Evolutionary conservation across 2,888 invertebrate genomes (phyloP).

Genomic region (Catocala fraxini): DNA sequence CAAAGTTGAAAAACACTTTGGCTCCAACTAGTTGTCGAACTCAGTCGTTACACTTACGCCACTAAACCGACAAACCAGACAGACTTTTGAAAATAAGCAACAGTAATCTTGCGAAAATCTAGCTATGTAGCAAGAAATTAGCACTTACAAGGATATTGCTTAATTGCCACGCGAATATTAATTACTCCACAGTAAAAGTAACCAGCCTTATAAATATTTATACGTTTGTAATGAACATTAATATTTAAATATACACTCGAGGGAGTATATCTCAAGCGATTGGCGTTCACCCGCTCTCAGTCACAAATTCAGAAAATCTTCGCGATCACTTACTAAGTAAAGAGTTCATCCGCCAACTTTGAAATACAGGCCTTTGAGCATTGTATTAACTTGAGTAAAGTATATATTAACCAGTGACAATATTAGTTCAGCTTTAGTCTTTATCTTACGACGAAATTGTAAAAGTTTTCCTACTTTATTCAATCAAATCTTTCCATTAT

Average conservation of each 20-base stretch:
- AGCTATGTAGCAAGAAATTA: no score
- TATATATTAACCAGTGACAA: conserved; percentile 25
- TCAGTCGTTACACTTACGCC: no score
- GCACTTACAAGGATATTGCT: background rate
- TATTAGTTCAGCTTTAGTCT: conserved; percentile 25
- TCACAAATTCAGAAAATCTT: conserved; percentile 25
- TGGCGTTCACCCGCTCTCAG: background rate
- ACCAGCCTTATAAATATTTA: conserved; percentile 45
- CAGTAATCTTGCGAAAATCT: no score
- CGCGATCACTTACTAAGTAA: conserved; percentile 16
- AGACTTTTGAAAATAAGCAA: no score
- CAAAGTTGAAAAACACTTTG: no score
- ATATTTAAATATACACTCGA: conserved; percentile 35
- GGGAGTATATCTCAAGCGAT: conserved; percentile 16
- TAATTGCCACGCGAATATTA: conserved; percentile 27
- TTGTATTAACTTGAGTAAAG: conserved; percentile 26
- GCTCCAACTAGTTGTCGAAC: no score
- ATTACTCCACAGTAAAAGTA: conserved; percentile 38
- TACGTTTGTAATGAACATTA: conserved; percentile 28
- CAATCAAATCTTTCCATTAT: conserved; percentile 15
- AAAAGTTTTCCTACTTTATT: conserved; percentile 18
- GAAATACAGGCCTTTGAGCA: conserved; percentile 24
- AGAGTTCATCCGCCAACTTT: conserved; percentile 22
- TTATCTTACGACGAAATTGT: conserved; percentile 18
- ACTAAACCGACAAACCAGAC: no score